These are phyloP conservation scores for Lepidocyrtinus sp. DNA, from an alignment of 2,888 invertebrate species.

Conservation along the genomic window DNA sequence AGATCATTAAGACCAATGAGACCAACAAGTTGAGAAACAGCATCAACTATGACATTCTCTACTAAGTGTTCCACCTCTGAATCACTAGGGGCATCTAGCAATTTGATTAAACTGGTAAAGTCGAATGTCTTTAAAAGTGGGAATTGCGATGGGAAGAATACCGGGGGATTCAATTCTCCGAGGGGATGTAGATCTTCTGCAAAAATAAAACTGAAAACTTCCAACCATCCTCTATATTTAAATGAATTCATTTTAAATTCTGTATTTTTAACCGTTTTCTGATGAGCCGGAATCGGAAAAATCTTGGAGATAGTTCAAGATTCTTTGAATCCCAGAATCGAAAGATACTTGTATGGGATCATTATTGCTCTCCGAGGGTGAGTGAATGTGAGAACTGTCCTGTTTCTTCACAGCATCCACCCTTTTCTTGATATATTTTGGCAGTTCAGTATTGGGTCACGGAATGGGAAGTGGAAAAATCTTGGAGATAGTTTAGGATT, in stretches of 20 bases:
- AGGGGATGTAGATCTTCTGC: not conserved
- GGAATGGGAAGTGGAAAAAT: not conserved
- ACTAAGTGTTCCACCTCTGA: constrained; percentile 17
- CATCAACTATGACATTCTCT: constrained; percentile 34
- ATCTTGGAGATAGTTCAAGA: not conserved
- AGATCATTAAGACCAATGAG: constrained; percentile 56
- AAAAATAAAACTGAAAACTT: not conserved
- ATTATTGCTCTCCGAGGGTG: not conserved
- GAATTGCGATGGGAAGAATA: not conserved
- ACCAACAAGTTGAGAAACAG: constrained; percentile 26
- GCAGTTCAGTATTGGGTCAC: too few relatives aligned
- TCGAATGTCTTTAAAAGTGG: constrained; percentile 3
- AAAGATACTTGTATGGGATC: constrained; percentile 27
- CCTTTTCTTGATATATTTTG: not conserved
- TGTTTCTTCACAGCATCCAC: not conserved
- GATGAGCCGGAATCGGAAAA: not conserved
- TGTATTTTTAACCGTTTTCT: constrained; percentile 3
- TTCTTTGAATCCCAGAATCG: constrained; percentile 18
- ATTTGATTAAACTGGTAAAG: constrained; percentile 34
- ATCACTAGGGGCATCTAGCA: constrained; percentile 18
- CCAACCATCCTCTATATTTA: too few relatives aligned
- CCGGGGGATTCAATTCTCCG: not conserved
- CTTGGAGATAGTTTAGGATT: not conserved
- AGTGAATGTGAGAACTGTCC: not conserved
- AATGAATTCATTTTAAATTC: too few relatives aligned